Evolutionary conservation across 2,888 invertebrate genomes (phyloP).

Genomic region (Willowsia nigromaculata): DNA sequence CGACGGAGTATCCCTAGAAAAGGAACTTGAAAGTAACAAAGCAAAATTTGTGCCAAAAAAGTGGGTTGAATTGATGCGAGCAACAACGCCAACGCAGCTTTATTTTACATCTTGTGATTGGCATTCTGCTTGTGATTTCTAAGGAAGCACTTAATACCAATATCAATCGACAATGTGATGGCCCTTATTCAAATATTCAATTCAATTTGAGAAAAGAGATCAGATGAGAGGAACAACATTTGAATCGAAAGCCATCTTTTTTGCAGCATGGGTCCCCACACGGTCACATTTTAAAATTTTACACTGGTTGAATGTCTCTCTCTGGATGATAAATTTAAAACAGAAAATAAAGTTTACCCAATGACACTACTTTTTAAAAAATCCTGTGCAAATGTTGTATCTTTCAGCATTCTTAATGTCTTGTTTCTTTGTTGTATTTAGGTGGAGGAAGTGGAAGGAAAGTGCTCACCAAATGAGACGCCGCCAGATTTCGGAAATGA

Average conservation of each 20-base stretch:
- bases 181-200: neutral
- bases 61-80: constrained; percentile 6
- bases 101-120: neutral
- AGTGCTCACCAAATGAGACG: constrained; percentile 78
- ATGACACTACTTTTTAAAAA: too few relatives aligned
- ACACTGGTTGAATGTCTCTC: neutral
- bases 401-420: too few relatives aligned
- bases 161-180: neutral
- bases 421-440: constrained; percentile 71
- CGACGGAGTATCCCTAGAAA: neutral
- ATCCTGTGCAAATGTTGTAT: too few relatives aligned
- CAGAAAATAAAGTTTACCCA: too few relatives aligned
- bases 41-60: neutral
- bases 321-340: too few relatives aligned
- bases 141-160: neutral
- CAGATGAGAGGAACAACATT: neutral
- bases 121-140: neutral
- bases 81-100: constrained; percentile 2
- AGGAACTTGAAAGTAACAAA: constrained; percentile 1
- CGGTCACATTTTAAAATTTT: neutral
- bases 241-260: neutral
- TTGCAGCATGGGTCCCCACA: neutral
- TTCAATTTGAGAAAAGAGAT: constrained; percentile 3
- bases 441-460: constrained; percentile 80
- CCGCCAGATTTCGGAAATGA: constrained; percentile 74